A percentile compares a stretch with the other conserved stretches of the same genome.
Conservation (phyloP, 1,140 invertebrate species). For the Goniozus legneri region DNA sequence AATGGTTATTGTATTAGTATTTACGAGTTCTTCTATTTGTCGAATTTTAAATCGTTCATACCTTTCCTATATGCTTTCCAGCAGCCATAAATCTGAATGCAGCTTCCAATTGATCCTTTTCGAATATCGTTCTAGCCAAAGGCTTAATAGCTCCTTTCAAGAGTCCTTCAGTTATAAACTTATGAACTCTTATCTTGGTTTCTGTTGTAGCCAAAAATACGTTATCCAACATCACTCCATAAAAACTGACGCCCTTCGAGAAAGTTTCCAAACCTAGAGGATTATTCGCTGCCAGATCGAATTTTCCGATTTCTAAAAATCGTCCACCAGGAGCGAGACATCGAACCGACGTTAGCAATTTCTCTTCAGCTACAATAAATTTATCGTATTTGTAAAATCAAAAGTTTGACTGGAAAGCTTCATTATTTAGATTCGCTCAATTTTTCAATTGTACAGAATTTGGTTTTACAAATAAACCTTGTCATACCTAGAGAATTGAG, state of each 20-base stretch:
- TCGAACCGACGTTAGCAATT: conserved; percentile 69
- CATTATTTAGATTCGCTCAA: too few species aligned
- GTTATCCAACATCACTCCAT: conserved; percentile 67
- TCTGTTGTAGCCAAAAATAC: conserved; percentile 54
- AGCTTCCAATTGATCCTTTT: conserved; percentile 40
- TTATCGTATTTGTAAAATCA: too few species aligned
- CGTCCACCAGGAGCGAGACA: conserved; percentile 64
- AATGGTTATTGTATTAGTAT: background rate
- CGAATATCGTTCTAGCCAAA: conserved; percentile 39
- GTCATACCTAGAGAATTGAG: conserved; percentile 75
- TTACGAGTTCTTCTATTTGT: too few species aligned
- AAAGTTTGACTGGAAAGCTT: too few species aligned
- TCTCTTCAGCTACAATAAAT: conserved; percentile 70
- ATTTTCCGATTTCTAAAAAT: conserved; percentile 73
- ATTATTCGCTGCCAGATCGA: conserved; percentile 63
- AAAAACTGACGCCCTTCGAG: conserved; percentile 73
- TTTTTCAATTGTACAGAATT: too few species aligned
- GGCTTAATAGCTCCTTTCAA: conserved; percentile 52
- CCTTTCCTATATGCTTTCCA: conserved; percentile 70
- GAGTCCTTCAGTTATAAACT: too few species aligned
- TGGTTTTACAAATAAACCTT: too few species aligned
- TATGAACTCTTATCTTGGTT: conserved; percentile 30
- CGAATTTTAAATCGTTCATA: too few species aligned
- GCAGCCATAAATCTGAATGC: conserved; percentile 62
- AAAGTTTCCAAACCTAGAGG: conserved; percentile 69